phyloP scores from a whole-genome alignment of 2,797 vertebrate species.

The Pseudochirops corinnae region DNA sequence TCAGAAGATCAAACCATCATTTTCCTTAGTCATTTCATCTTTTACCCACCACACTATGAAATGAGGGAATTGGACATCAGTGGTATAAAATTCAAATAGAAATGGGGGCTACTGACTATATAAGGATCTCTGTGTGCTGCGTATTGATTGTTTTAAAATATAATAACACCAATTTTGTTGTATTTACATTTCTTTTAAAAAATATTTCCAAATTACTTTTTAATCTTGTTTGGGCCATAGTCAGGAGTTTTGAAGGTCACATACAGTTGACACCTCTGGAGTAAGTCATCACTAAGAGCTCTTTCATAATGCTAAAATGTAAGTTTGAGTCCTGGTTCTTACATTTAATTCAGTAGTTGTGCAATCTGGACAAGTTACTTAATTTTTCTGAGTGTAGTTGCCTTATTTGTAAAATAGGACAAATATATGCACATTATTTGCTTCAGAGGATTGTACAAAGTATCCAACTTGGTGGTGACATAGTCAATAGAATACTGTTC shows the following conservation, averaged over 20 bases:
- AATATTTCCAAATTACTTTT: not conserved
- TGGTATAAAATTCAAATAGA: too few species aligned
- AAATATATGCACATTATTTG: not conserved
- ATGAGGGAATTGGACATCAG: too few species aligned
- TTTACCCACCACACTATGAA: too few species aligned
- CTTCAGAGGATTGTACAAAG: not conserved
- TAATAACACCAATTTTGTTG: not conserved
- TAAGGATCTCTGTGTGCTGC: too few species aligned
- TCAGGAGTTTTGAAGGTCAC: not conserved
- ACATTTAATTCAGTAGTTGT: not conserved
- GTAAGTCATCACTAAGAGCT: not conserved
- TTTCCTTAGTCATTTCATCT: too few species aligned
- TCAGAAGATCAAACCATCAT: too few species aligned
- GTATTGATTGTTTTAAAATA: not conserved
- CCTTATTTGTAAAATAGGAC: not conserved
- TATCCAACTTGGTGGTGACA: too few species aligned
- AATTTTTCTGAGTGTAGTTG: not conserved
- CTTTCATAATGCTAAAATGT: not conserved
- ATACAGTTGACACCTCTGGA: not conserved
- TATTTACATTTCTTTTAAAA: not conserved
- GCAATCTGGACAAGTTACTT: not conserved
- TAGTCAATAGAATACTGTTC: too few species aligned
- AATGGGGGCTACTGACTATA: too few species aligned
- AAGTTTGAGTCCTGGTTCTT: not conserved
- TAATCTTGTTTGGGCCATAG: not conserved